Base-by-base conservation (phyloP, 2,113 vertebrate genomes). In the Albula glossodonta region DNA sequence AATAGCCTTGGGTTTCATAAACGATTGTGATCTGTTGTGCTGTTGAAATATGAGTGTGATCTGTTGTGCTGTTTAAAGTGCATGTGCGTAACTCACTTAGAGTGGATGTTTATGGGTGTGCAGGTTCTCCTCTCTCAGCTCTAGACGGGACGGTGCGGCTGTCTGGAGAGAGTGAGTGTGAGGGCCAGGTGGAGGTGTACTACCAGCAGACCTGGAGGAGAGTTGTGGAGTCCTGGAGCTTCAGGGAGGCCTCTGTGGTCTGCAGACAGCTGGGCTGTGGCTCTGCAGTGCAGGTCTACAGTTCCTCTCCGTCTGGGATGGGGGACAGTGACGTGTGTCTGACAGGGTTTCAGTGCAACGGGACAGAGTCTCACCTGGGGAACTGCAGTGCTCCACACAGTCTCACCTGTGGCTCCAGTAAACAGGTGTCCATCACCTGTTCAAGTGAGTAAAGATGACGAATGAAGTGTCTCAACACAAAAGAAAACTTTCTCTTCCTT, bases 131-230 rank as follows among this genome's bases (percentile, higher is more conserved):
- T 77, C n/a, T 82, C 25, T 84, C 74, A 78, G 4, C 49, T 51
- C n/a, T 86, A 66, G 5, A 70, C 7, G 81, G 57, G 63, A 79
- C 82, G 0, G 49, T 90, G n/a, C 78, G 82, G 56, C 22, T 90
- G 86, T 80, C 86, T 50, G 87, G 88, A 80, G 86, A 77, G 4
- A 83, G 57, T 53, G 80, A 83, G 10, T 87, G 89, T 83, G 87
- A 83, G 74, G 89, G 89, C 80, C 78, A 84, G 81, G 84, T 90
- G 83, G 85, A 90, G 81, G 87, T 89, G 57, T 77, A 80, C 41
- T 49, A 77, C 66, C 84, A 78, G 31, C 60, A 80, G 51, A 81
- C 41, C 41, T 88, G 87, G 84, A 50, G 17, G 41, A 51, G 84
- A 78, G 83, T 85, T 83, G 51, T 31, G 51, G 49, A 19, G 8